Percentiles rank a stretch among this genome's conserved stretches.
Conservation (phyloP, 2,113 vertebrate genomes). For the Donacobius atricapilla region DNA sequence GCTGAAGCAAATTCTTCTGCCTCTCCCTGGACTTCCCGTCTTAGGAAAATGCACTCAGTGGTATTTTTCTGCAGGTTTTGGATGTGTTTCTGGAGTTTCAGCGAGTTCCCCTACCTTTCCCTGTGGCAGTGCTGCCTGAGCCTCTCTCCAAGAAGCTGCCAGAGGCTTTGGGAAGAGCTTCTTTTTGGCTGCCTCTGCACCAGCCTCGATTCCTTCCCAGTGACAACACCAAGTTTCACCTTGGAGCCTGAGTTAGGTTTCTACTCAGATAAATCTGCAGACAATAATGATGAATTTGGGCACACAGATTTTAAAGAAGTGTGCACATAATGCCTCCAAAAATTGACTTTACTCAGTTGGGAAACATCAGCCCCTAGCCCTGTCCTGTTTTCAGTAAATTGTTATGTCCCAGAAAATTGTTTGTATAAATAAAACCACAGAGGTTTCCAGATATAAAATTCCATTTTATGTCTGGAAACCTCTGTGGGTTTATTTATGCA, state of each 20-base stretch:
- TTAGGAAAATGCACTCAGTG: background rate
- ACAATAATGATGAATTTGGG: background rate
- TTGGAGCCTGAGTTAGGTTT: background rate
- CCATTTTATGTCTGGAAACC: background rate
- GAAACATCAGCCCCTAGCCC: background rate
- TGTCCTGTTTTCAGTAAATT: background rate
- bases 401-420: background rate
- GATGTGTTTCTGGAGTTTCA: background rate
- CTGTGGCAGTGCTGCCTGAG: rapidly evolving
- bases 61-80: background rate
- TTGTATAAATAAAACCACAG: no score
- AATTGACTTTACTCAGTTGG: background rate
- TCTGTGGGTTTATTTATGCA: background rate
- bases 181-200: background rate
- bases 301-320: background rate
- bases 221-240: background rate
- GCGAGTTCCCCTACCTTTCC: rapidly evolving
- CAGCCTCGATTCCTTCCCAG: background rate
- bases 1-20: background rate
- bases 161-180: background rate
- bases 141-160: background rate
- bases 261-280: background rate
- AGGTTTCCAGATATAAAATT: no score
- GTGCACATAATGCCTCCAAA: background rate
- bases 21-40: background rate